Evolutionary conservation across 2,113 vertebrate species (phyloP), one percentile per base, ranked within the genome.

Genomic region (Lates calcarifer): DNA sequence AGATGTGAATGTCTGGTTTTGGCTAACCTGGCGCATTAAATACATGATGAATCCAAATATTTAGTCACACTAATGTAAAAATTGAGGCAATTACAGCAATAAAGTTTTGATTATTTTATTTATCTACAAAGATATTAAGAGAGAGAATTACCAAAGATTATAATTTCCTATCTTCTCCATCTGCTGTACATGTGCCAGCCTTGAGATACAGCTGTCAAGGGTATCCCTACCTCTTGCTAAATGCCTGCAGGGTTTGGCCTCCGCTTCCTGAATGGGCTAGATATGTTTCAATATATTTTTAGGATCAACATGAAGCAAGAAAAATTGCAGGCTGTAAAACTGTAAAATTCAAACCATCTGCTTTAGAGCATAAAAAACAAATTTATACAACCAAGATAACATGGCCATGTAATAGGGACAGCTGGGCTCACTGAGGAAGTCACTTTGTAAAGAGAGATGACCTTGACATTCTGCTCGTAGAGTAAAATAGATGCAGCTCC

Each of bases 401-500:
- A 6, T 29, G 35, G 14, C 39, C 35, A 31, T 28, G 31, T 31
- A 12, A 43, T 17, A 22, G 7, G 61, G 78, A 62, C 64, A 43
- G 24, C 22, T 17, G 61, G 43, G 28, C 33, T 68, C 33, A 24
- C 12, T 13, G 35, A 56, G 18, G 29, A 49, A 33, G n/a, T 71
- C 5, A 1, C 17, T 2, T 35, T 41, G 31, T 56, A 0, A 41
- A 60, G 53, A 63, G 10, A 47, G 18, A 31, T 45, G 66, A 83
- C 79, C 70, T 77, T 79, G 41, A 81, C 31, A 6, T 60, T 53
- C 7, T 39, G 61, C 61, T 31, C 0, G 1, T 3, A 8, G 18
- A 10, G 28, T 14, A 22, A 72, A 77, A 67, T 4, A 2, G 3
- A 10, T 53, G 22, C 37, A 3, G 24, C 12, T 35, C 49, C 13